Evolutionary conservation across 2,113 vertebrate genomes (phyloP).

Genomic region (Saguinus midas): DNA sequence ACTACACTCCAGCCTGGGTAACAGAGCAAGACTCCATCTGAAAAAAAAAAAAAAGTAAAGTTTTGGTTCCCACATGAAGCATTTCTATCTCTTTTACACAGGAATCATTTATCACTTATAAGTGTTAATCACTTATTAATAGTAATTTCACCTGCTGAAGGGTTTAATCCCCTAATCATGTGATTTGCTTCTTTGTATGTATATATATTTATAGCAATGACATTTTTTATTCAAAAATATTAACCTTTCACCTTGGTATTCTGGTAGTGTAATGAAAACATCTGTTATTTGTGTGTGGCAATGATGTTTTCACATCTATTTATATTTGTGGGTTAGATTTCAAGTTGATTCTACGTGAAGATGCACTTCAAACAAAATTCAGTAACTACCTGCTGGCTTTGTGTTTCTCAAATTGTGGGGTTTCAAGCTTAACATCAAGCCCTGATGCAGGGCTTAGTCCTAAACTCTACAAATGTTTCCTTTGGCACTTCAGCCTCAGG

Average conservation of each 20-base stretch:
- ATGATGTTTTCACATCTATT: constrained; percentile 75
- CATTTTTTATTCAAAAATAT: constrained; percentile 73
- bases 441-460: not conserved
- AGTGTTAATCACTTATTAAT: constrained; percentile 45
- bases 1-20: too few species aligned
- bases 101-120: constrained; percentile 58
- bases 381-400: constrained; percentile 69
- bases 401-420: constrained; percentile 67
- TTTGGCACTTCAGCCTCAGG: constrained; percentile 26
- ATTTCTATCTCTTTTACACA: constrained; percentile 48
- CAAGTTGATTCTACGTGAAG: constrained; percentile 67
- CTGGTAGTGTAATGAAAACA: constrained; percentile 81
- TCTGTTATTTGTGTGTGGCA: constrained; percentile 79
- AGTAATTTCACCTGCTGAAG: constrained; percentile 72
- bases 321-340: constrained; percentile 72
- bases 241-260: constrained; percentile 75
- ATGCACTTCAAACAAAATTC: constrained; percentile 69
- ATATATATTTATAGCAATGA: constrained; percentile 44
- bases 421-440: constrained; percentile 59
- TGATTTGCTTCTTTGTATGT: constrained; percentile 38
- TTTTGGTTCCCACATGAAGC: not conserved
- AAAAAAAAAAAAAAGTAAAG: not conserved
- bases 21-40: too few species aligned
- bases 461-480: constrained; percentile 58
- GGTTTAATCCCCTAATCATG: constrained; percentile 42